Conservation (phyloP, 2,797 vertebrate species). For the Ciconia nigra region DNA sequence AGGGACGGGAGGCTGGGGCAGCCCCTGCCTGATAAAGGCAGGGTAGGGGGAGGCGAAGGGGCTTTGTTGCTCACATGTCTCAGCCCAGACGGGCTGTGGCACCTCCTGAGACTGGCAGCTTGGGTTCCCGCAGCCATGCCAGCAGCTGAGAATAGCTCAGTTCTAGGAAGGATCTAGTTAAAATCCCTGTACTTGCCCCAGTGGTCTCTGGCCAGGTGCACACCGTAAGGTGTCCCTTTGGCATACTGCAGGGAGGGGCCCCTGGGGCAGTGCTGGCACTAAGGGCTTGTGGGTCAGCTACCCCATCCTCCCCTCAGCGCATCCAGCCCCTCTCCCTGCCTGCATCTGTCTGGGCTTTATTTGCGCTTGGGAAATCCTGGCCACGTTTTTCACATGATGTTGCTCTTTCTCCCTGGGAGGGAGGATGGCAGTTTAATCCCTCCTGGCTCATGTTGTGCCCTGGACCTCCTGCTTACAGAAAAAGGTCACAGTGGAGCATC, state of each 20-base stretch:
- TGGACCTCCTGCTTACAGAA: not conserved
- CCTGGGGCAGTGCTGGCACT: not conserved
- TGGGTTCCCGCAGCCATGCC: not conserved
- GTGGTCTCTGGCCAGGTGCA: not conserved
- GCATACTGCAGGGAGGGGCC: not conserved
- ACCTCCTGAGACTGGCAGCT: not conserved
- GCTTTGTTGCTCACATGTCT: not conserved
- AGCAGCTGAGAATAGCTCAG: not conserved
- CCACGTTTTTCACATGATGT: not conserved
- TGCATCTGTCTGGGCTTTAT: accelerated
- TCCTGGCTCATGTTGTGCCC: not conserved
- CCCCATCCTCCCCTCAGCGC: accelerated
- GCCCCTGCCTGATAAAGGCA: not conserved
- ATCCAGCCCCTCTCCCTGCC: not conserved
- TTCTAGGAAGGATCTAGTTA: not conserved
- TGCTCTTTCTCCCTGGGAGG: not conserved
- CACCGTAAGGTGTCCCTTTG: not conserved
- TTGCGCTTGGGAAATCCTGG: not conserved
- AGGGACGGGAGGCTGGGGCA: not conserved
- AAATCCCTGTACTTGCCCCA: not conserved
- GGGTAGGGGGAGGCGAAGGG: accelerated
- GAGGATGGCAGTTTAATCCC: not conserved
- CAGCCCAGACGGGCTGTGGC: not conserved
- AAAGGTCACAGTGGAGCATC: not conserved
- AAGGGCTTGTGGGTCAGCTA: not conserved